phyloP scores from a whole-genome alignment of 2,797 vertebrate genomes.

The Coilia nasus region DNA sequence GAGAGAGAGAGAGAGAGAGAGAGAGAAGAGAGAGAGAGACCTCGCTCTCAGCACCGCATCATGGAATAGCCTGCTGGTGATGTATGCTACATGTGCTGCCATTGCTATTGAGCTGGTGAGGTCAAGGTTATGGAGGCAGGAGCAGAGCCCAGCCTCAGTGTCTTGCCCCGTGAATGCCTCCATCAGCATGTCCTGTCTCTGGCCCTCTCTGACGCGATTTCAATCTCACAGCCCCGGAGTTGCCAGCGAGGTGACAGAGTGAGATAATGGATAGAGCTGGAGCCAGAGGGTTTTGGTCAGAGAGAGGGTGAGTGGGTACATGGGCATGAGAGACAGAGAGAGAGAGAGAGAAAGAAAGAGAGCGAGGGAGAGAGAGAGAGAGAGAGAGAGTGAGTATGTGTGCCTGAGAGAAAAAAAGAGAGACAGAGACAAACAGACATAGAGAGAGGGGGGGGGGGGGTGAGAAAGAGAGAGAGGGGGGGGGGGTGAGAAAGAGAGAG shows the following conservation, averaged over 20 bases:
- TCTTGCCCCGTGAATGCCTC: neutral
- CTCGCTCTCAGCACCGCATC: neutral
- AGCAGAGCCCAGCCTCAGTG: neutral
- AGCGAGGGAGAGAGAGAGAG: neutral
- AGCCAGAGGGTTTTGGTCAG: slow-evolving; percentile 1
- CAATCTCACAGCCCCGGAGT: slow-evolving; percentile 16
- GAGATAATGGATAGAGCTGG: slow-evolving; percentile 24
- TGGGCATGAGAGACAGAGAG: neutral
- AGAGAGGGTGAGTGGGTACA: neutral
- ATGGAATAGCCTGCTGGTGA: neutral
- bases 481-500: neutral
- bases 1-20: too few relatives aligned
- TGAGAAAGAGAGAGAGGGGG: neutral
- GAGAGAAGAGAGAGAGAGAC: neutral
- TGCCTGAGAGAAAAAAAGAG: neutral
- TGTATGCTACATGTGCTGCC: neutral
- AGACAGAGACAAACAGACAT: neutral
- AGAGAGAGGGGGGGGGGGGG: neutral
- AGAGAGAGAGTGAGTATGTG: neutral
- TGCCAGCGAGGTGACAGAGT: slow-evolving; percentile 17
- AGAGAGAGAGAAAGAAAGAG: neutral
- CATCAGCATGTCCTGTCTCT: neutral
- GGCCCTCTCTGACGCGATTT: neutral
- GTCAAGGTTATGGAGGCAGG: neutral
- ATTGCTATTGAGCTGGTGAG: neutral